Conservation (phyloP, 2,797 vertebrate species). For the Helicolenus hilgendorfi region DNA sequence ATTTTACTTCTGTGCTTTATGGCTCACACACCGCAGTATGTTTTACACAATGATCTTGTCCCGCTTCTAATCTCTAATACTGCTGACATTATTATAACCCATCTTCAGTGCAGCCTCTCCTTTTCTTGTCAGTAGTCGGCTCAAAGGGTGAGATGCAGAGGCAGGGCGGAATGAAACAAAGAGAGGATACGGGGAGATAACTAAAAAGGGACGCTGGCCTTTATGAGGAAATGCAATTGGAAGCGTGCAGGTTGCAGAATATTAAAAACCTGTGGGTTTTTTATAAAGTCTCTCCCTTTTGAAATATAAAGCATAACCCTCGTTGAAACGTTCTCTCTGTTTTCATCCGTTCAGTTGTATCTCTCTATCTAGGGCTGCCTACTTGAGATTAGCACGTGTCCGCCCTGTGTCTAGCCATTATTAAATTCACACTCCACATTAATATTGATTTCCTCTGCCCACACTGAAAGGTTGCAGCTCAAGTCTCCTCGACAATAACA, state of each 20-base stretch:
- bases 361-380: not conserved
- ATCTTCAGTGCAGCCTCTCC: constrained; percentile 8
- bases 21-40: constrained; percentile 26
- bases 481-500: constrained; percentile 4
- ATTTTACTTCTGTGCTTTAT: constrained; percentile 43
- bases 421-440: constrained; percentile 12
- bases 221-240: not conserved
- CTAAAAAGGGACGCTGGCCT: not conserved
- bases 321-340: not conserved
- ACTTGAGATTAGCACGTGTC: constrained; percentile 22
- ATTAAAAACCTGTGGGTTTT: constrained; percentile 10
- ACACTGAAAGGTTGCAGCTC: constrained; percentile 15
- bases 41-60: constrained; percentile 62
- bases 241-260: not conserved
- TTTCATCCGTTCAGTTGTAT: not conserved
- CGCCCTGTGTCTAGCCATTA: not conserved
- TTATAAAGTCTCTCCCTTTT: not conserved
- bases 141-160: constrained; percentile 8
- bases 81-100: constrained; percentile 56
- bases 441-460: constrained; percentile 50
- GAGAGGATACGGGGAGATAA: not conserved
- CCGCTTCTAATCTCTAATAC: constrained; percentile 57
- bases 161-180: constrained; percentile 13
- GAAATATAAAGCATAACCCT: not conserved
- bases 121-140: not conserved